Base-by-base conservation (phyloP, 2,797 vertebrate genomes). In the Antennarius maculatus region DNA sequence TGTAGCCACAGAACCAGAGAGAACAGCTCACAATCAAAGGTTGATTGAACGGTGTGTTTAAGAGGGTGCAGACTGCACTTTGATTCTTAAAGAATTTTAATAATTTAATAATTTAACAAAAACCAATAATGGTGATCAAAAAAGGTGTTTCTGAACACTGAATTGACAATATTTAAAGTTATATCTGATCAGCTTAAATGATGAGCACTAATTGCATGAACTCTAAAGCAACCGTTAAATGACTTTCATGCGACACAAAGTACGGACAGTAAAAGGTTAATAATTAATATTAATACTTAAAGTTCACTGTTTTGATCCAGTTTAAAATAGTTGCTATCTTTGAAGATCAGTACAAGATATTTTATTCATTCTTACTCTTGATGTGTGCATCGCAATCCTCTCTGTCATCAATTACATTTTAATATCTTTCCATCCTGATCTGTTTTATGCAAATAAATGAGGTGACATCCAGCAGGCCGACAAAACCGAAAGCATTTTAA, bases 1-100 rank as follows among this genome's bases (percentile, higher is more conserved):
- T 85, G 72, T 64, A 68, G 66, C 71, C 75, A 61, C 27, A 10
- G 59, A 82, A 59, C 14, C 11, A 48, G 62, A 64, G 12, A 7
- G 29, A 66, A 66, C 14, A 63, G 52, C 67, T 53, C 69, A 48
- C 67, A 77, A 69, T 81, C 87, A 82, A 90, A 81, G 61, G 45
- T 28, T 53, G 51, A 87, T 67, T 79, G 60, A 80, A 74, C 29
- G 9, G 54, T 61, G 48, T 69, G 84, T 80, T 79, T 69, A 79
- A 84, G 70, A 72, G 68, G 83, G 66, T 60, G 70, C 51, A 76
- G 55, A 59, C 50, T 43, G 50, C 42, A 34, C 39, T 72, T 54
- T 31, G 46, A 70, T 72, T 41, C 37, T 27, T 43, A 23, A 16
- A 76, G 28, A 58, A 39, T 45, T 63, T 67, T 59, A 52, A 63